These are phyloP conservation scores for Poicephalus gulielmi DNA, from an alignment of 2,113 vertebrate genomes.

Conservation along the genomic window DNA sequence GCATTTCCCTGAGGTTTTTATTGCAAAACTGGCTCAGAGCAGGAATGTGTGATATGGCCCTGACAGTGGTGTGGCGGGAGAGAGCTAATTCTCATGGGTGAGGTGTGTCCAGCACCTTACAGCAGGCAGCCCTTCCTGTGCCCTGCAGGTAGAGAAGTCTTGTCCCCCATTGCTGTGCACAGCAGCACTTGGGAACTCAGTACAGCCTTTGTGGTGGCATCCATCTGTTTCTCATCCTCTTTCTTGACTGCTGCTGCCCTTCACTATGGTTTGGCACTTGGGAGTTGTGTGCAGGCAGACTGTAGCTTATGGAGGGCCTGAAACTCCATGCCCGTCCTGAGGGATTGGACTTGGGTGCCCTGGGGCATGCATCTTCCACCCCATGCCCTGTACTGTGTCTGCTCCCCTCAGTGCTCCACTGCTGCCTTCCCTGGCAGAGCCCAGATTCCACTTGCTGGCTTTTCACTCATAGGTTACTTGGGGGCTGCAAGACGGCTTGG, in stretches of 20 bases:
- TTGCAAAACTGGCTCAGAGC: background rate
- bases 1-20: background rate
- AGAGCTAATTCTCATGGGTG: background rate
- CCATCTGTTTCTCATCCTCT: fast-evolving
- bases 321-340: fast-evolving
- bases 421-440: background rate
- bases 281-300: background rate
- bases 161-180: fast-evolving
- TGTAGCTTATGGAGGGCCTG: background rate
- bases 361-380: fast-evolving
- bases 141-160: background rate
- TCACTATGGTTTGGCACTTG: background rate
- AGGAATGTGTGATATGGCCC: background rate
- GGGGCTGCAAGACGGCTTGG: background rate
- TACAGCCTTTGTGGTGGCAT: background rate
- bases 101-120: background rate
- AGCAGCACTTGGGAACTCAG: background rate
- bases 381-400: background rate
- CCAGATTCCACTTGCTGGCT: background rate
- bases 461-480: fast-evolving
- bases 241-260: background rate
- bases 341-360: background rate
- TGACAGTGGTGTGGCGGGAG: background rate
- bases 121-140: background rate
- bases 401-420: fast-evolving